phyloP scores from a whole-genome alignment of 1,140 invertebrate genomes.

The Alviniconcha marisindica region DNA sequence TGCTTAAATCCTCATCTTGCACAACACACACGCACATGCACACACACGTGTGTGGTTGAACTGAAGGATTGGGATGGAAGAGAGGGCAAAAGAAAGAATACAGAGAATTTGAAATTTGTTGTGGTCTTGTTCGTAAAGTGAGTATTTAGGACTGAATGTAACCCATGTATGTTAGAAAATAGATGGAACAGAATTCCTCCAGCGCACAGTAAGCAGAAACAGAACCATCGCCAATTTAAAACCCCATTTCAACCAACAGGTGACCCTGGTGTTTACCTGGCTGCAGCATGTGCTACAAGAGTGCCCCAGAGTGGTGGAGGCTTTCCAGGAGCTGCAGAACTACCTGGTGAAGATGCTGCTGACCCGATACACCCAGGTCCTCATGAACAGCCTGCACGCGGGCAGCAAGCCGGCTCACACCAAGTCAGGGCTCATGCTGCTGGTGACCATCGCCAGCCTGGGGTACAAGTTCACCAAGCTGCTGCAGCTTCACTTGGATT shows the following conservation, averaged over 20 bases:
- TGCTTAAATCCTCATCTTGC: too few species aligned
- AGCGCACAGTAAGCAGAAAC: too few species aligned
- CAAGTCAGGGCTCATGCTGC: constrained; percentile 5
- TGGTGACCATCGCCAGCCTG: not conserved
- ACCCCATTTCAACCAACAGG: not conserved
- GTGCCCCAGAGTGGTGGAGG: not conserved
- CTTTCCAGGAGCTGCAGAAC: not conserved
- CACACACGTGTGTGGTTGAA: too few species aligned
- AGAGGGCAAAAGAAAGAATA: too few species aligned
- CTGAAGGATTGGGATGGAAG: too few species aligned
- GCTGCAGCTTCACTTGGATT: not conserved
- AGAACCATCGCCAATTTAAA: not conserved
- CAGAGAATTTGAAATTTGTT: too few species aligned
- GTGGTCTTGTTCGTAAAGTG: too few species aligned
- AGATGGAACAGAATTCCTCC: too few species aligned
- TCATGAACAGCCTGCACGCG: constrained; percentile 3
- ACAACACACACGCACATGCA: too few species aligned
- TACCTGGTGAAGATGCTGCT: constrained; percentile 19
- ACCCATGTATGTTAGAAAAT: too few species aligned
- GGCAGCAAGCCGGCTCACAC: not conserved
- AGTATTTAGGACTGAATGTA: too few species aligned
- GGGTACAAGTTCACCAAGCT: constrained; percentile 3
- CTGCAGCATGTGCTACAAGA: not conserved
- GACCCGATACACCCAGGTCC: not conserved
- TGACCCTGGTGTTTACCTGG: constrained; percentile 21